These are phyloP conservation scores for Megatriorchis doriae DNA, from an alignment of 2,113 vertebrate species.

Conservation along the genomic window DNA sequence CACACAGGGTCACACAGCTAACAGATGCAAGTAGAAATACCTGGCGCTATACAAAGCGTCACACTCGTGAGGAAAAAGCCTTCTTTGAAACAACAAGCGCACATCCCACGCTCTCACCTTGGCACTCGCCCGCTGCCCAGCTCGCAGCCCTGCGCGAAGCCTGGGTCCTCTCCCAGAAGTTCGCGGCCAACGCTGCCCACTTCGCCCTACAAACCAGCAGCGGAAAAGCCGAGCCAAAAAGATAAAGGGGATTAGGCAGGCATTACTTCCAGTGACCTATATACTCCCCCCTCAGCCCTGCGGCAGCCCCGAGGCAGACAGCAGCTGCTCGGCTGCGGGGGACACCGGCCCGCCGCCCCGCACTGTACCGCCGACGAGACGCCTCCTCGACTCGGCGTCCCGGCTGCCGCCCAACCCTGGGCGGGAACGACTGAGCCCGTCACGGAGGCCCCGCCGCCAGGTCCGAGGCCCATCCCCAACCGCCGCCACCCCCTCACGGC, in stretches of 20 bases:
- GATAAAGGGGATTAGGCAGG: constrained; percentile 70
- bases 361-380: background rate
- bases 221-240: constrained; percentile 27
- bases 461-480: background rate
- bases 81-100: background rate
- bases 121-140: background rate
- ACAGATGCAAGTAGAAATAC: background rate
- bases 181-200: background rate
- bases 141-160: background rate
- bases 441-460: background rate
- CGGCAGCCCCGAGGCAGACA: background rate
- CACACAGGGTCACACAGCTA: background rate
- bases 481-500: background rate
- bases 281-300: constrained; percentile 40
- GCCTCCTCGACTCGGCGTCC: background rate
- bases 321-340: background rate
- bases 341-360: background rate
- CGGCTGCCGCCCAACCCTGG: background rate
- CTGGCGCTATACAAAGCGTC: background rate
- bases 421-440: background rate
- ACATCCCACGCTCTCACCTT: background rate
- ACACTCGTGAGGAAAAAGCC: background rate
- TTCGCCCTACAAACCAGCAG: background rate
- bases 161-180: background rate
- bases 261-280: constrained; percentile 76